Conservation (phyloP, 2,797 vertebrate species). For the Aphelocoma californica region DNA sequence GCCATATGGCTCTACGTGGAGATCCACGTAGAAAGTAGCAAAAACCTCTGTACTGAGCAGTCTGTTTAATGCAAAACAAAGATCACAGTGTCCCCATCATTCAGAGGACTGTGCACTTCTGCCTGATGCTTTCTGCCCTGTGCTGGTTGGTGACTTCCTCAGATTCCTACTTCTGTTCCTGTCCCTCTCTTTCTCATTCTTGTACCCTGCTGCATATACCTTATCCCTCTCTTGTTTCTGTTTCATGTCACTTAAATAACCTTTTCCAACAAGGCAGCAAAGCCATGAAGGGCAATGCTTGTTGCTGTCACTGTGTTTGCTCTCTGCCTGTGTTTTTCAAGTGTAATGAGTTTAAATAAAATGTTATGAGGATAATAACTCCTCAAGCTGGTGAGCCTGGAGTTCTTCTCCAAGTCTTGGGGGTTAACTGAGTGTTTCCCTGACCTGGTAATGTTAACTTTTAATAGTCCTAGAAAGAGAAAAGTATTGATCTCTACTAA, state of each 20-base stretch:
- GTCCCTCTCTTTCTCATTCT: background rate
- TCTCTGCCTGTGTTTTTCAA: background rate
- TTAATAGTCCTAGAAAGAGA: background rate
- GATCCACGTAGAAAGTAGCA: background rate
- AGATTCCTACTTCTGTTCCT: background rate
- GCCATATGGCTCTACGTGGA: background rate
- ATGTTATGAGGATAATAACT: background rate
- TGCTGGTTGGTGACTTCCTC: background rate
- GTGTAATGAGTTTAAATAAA: background rate
- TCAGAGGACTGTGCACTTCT: background rate
- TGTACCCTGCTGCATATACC: background rate
- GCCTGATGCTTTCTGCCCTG: background rate
- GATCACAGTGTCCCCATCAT: fast-evolving
- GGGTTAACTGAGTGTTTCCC: background rate
- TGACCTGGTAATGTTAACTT: background rate
- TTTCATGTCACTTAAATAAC: background rate
- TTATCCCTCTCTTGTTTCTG: background rate
- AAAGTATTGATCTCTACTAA: background rate
- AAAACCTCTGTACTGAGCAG: background rate
- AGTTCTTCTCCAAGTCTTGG: background rate
- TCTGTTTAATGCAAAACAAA: background rate
- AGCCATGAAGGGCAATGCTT: background rate
- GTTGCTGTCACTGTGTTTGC: background rate
- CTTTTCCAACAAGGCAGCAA: background rate
- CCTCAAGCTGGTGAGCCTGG: background rate